phyloP scores from a whole-genome alignment of 2,888 invertebrate species.

The Pomacea canaliculata region DNA sequence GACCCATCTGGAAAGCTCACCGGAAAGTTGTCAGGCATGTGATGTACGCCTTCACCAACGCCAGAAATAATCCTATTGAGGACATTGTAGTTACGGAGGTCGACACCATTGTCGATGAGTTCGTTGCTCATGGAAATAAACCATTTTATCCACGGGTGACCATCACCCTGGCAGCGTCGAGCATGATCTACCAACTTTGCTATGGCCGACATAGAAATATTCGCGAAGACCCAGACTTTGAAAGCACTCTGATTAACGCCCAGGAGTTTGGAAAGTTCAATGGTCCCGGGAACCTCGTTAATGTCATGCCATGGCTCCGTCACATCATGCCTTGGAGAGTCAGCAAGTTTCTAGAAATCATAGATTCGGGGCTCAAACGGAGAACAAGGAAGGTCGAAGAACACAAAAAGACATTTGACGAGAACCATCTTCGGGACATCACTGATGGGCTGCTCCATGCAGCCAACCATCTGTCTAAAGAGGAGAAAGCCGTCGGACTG shows the following conservation, averaged over 20 bases:
- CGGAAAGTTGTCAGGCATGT: constrained; percentile 31
- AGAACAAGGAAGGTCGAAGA: constrained; percentile 28
- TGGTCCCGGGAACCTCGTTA: constrained; percentile 36
- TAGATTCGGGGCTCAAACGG: neutral
- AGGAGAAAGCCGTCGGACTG: constrained; percentile 46
- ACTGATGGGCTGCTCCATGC: constrained; percentile 36
- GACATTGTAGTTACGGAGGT: constrained; percentile 25
- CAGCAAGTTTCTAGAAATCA: constrained; percentile 13
- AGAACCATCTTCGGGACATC: constrained; percentile 36
- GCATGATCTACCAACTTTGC: constrained; percentile 32
- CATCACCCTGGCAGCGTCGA: constrained; percentile 1
- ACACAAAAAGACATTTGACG: constrained; percentile 33
- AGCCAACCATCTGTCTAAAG: constrained; percentile 27
- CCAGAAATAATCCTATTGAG: constrained; percentile 16
- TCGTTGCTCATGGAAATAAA: constrained; percentile 15
- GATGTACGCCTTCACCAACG: constrained; percentile 22
- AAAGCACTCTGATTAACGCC: neutral
- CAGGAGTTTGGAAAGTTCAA: constrained; percentile 22
- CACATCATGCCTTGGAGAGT: constrained; percentile 29
- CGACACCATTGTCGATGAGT: neutral
- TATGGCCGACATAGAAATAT: constrained; percentile 24
- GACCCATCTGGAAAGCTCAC: constrained; percentile 24
- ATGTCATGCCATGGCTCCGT: constrained; percentile 40
- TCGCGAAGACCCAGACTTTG: constrained; percentile 21
- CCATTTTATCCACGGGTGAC: neutral